Evolutionary conservation across 2,797 vertebrate species (phyloP).

Genomic region (Odontamblyopus rebecca): DNA sequence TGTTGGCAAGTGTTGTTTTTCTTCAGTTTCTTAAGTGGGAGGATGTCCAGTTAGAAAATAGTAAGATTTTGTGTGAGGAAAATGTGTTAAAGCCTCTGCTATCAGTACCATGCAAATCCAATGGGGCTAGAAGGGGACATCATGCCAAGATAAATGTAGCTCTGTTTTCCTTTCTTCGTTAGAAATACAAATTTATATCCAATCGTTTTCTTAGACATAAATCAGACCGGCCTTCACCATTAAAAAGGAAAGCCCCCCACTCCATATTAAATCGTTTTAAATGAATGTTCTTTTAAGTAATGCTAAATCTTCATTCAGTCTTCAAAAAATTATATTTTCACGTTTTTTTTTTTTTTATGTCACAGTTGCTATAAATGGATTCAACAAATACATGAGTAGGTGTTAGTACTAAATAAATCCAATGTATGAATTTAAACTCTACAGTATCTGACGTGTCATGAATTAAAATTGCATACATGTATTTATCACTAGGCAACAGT

Average conservation of each 20-base stretch:
- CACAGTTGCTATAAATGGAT: not conserved
- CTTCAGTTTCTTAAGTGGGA: constrained; percentile 1
- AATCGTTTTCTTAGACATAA: not conserved
- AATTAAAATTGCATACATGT: not conserved
- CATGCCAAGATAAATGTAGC: not conserved
- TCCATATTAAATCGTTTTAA: too few species aligned
- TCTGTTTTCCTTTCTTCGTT: not conserved
- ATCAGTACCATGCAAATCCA: not conserved
- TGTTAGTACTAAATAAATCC: not conserved
- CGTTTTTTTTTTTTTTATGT: not conserved
- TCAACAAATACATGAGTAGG: not conserved
- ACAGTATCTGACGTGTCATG: not conserved
- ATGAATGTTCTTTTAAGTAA: too few species aligned
- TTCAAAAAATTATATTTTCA: not conserved
- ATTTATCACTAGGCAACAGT: not conserved
- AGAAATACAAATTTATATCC: not conserved
- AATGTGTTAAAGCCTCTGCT: not conserved
- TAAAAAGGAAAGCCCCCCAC: not conserved
- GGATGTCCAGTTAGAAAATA: not conserved
- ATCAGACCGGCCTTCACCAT: not conserved
- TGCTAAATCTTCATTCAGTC: too few species aligned
- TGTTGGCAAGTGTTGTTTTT: constrained; percentile 1
- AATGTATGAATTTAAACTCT: not conserved
- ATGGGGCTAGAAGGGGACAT: not conserved
- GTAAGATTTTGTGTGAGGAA: not conserved